A percentile compares a stretch with the other conserved stretches of the same genome.
Conservation (phyloP, 1,140 invertebrate genomes). For the Caligus rogercresseyi region DNA sequence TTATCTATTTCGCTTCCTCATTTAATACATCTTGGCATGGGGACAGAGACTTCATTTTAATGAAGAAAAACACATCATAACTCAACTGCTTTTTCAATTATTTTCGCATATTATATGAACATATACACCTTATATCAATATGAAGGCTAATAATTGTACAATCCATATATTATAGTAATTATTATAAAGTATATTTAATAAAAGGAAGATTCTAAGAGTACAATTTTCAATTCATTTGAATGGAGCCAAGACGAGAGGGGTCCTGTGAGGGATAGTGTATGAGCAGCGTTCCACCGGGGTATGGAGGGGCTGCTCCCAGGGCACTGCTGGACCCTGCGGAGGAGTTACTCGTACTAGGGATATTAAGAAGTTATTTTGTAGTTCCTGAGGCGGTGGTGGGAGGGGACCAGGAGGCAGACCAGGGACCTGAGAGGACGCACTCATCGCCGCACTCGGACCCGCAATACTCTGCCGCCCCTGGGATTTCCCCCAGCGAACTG, state of each 20-base stretch:
- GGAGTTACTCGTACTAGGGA: constrained; percentile 37
- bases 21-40: too few species aligned
- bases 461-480: constrained; percentile 43
- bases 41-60: too few species aligned
- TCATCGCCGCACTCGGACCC: constrained; percentile 45
- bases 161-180: too few species aligned
- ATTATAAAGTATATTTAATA: too few species aligned
- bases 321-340: constrained; percentile 33
- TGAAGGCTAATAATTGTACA: too few species aligned
- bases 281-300: constrained; percentile 26
- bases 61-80: too few species aligned
- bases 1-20: too few species aligned
- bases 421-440: constrained; percentile 57
- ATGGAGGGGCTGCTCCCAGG: constrained; percentile 29
- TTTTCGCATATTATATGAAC: too few species aligned
- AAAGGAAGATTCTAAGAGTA: too few species aligned
- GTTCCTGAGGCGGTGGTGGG: constrained; percentile 54
- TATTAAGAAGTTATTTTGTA: constrained; percentile 65
- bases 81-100: too few species aligned
- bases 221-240: constrained; percentile 22
- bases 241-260: constrained; percentile 61
- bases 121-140: too few species aligned
- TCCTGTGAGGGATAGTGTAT: constrained; percentile 90
- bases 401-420: constrained; percentile 36
- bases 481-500: constrained; percentile 91